Evolutionary conservation across 2,888 invertebrate species (phyloP).

Genomic region (Scaptomyza tumidula): DNA sequence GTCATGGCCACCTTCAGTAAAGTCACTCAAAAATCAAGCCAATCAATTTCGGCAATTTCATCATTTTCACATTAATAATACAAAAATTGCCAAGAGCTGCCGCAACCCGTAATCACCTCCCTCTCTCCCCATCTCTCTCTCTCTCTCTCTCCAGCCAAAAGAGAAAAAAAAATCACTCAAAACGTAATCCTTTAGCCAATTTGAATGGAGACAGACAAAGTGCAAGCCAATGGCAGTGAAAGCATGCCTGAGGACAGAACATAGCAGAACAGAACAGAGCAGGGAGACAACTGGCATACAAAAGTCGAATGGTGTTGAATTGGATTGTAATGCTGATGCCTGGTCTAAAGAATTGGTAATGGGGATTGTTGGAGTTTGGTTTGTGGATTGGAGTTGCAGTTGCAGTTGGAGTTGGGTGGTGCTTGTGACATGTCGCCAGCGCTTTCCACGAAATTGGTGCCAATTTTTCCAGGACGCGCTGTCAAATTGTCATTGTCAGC

Average conservation of each 20-base stretch:
- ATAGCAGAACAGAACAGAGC: constrained; percentile 5
- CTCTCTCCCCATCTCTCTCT: no score
- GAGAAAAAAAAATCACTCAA: constrained; percentile 58
- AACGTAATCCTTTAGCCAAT: constrained; percentile 76
- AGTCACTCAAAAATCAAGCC: background rate
- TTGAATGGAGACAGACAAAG: constrained; percentile 56
- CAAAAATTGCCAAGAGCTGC: constrained; percentile 30
- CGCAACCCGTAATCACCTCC: background rate
- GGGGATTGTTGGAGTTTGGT: constrained; percentile 1
- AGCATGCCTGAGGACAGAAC: constrained; percentile 6
- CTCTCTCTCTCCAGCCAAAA: no score
- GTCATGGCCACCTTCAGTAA: background rate
- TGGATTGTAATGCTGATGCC: constrained; percentile 25
- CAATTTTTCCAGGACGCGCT: constrained; percentile 81
- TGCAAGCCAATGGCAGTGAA: constrained; percentile 29
- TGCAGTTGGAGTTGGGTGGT: constrained; percentile 5
- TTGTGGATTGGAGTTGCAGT: background rate
- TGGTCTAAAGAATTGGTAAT: background rate
- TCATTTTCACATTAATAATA: constrained; percentile 70
- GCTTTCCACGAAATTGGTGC: constrained; percentile 80
- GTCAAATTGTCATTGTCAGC: constrained; percentile 84
- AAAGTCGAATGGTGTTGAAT: constrained; percentile 2
- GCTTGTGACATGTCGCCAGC: constrained; percentile 74
- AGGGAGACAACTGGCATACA: constrained; percentile 13
- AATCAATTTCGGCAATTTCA: constrained; percentile 34